Evolutionary conservation across 2,113 vertebrate genomes (phyloP), one percentile per base, ranked within the genome.

Genomic region (Daubentonia madagascariensis): DNA sequence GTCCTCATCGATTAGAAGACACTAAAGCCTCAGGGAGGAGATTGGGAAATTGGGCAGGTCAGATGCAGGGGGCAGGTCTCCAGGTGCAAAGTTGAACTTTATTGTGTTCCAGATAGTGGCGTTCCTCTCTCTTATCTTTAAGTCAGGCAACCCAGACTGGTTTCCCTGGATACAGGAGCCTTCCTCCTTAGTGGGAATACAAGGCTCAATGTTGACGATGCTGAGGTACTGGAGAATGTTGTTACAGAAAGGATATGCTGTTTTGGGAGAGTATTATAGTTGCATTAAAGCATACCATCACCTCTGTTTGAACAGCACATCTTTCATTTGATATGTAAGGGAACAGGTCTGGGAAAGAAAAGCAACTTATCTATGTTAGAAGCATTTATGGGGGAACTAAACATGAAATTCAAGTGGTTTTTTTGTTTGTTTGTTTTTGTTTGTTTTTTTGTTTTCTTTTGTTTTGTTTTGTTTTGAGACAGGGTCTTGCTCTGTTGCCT

Each of bases 311-410:
- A 89, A 57, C 5, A 93, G 18, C 80, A 92, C 20, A 48, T 86
- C 32, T 88, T 94, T 78, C 35, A 23, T 22, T 87, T 63, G 45
- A 63, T 75, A n/a, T 40, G 13, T 57, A 72, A 61, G 61, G 23
- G 67, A 20, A 50, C 59, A 96, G 75, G 57, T 79, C 35, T 90
- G 70, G 80, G 68, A 93, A 81, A 81, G 85, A 89, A 97, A 86
- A 91, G 14, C 32, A 85, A 10, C 78, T 81, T 85, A 54, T 14
- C 50, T 85, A 40, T 78, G 8, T 63, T 87, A 85, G 54, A 90
- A 50, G 7, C 89, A 79, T 80, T 97, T 80, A 43, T 59, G 59
- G 73, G 94, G 37, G 57, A 72, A 52, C 40, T 80, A 50, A 84
- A 23, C 40, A 50, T 95, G 57, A 86, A 25, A 48, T 86, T 89